Evolutionary conservation across 1,140 invertebrate species (phyloP), one percentile per base, ranked within the genome.

Genomic region (Reticulitermes speratus): DNA sequence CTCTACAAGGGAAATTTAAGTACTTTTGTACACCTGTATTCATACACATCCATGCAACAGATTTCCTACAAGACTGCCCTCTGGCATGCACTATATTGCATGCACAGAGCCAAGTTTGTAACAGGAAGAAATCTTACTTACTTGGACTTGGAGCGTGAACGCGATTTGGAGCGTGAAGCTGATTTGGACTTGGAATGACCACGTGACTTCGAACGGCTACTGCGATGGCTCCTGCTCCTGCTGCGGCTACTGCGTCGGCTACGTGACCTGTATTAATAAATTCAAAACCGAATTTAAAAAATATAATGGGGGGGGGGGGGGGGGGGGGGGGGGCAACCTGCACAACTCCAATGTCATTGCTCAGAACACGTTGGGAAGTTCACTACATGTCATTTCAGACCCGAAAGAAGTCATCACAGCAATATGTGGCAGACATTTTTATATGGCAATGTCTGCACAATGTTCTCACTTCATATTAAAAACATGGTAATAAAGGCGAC

Each of bases 81-180:
- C 65, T 75, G 25, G n/a, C 25, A 75, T 75, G 65, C 65, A 75
- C 65, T 75, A 30, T 75, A 75, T 30, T n/a, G n/a, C 65, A 75
- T 75, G 65, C 65, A 75, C 65, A 75, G 65, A 75, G 25, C n/a
- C 75, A 45, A 82, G 44, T 89, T 87, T 88, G 82, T 75, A 86
- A 87, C 59, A 83, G 69, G 83, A 84, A 44, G 84, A 21, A 82
- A 44, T 44, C 44, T 44, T 23, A 85, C 87, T 81, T 59, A 87
- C 87, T 87, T 83, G 38, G 89, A 90, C 86, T 89, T 89, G 84
- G 95, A 95, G 84, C 94, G 94, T 55, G 95, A 96, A 88, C 95
- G 95, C 84, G 94, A 90, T 91, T 95, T 90, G 91, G 94, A 92
- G 88, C 91, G 92, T 75, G 94, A 95, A 92, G 95, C 95, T 89